Base-by-base conservation (phyloP, 2,113 vertebrate genomes). In the Delphinus delphis region DNA sequence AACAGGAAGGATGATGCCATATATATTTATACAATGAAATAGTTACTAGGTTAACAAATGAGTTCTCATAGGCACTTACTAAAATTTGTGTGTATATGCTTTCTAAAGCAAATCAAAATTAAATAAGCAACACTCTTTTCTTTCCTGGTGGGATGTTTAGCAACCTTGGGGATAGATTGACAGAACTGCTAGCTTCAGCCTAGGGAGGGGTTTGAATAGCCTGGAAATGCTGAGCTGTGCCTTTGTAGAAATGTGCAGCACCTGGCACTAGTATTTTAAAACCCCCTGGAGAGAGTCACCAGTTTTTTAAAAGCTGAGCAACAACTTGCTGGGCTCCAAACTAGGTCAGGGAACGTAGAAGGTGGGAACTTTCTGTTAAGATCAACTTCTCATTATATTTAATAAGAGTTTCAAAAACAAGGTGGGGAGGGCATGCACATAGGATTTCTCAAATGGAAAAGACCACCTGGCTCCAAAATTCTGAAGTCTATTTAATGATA, bases 181-280 rank as follows among this genome's bases (percentile, higher is more conserved):
- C 95, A 96, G 96, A 97, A 97, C 38, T 95, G 96, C 97, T 94
- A 18, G 91, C 96, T 91, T 95, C 96, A 97, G 97, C 97, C 95
- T 41, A 28, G 88, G 82, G 58, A 73, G 25, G 80, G 14, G 77
- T 31, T 89, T 87, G 33, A 89, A 90, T 60, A 50, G 36, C 79
- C 85, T 23, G 76, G 68, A 95, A 95, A 67, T 77, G 96, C 97
- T 97, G 97, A 98, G 94, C 62, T 4, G 2, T 28, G 93, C 71
- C 65, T 97, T 95, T 77, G 85, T 14, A 38, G 50, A 68, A 83
- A 85, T 47, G 77, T 41, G 82, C 25, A 93, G 95, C 97, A 97
- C 97, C 97, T 96, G 97, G 96, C 82, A 18, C 76, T 25, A 74
- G 90, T 55, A 55, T 74, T 91, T 96, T 93, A 94, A 96, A 85